These are phyloP conservation scores for Sarcophaga variegata DNA, from an alignment of 2,888 invertebrate species.

Conservation along the genomic window DNA sequence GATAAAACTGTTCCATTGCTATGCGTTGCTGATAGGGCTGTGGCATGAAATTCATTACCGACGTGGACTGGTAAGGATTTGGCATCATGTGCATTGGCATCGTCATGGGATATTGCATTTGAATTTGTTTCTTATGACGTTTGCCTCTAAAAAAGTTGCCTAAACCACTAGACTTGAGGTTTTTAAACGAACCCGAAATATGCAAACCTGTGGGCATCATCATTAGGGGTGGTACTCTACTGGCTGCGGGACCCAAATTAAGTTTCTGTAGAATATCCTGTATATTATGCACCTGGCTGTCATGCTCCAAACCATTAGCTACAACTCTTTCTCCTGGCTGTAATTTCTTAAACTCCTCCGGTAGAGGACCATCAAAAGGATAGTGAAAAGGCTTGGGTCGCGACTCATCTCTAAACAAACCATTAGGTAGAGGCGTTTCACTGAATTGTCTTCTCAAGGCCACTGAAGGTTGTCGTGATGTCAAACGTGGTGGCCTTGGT, in stretches of 20 bases:
- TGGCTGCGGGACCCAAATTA: constrained; percentile 70
- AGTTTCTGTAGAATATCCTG: constrained; percentile 80
- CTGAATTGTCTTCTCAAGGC: constrained; percentile 74
- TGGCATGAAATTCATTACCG: constrained; percentile 66
- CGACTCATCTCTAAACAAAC: constrained; percentile 71
- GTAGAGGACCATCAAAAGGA: constrained; percentile 78
- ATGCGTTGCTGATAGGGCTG: constrained; percentile 75
- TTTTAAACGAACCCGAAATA: constrained; percentile 80
- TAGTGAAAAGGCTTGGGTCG: constrained; percentile 81
- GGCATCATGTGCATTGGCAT: constrained; percentile 72
- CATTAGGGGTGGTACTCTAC: constrained; percentile 72
- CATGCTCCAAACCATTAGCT: neutral
- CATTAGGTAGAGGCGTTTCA: constrained; percentile 71
- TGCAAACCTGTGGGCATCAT: constrained; percentile 79
- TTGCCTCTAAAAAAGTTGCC: constrained; percentile 79
- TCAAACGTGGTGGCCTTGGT: constrained; percentile 76
- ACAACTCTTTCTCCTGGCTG: constrained; percentile 62
- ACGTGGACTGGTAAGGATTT: constrained; percentile 66
- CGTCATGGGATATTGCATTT: constrained; percentile 74
- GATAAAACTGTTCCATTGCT: constrained; percentile 85
- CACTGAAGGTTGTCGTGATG: constrained; percentile 75
- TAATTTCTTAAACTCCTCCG: constrained; percentile 78
- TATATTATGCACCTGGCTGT: constrained; percentile 77
- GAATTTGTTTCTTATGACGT: constrained; percentile 78
- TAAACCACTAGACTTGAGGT: constrained; percentile 79